Evolutionary conservation across 2,888 invertebrate genomes (phyloP), one percentile per base, ranked within the genome.

Genomic region (Xestia ashworthii): DNA sequence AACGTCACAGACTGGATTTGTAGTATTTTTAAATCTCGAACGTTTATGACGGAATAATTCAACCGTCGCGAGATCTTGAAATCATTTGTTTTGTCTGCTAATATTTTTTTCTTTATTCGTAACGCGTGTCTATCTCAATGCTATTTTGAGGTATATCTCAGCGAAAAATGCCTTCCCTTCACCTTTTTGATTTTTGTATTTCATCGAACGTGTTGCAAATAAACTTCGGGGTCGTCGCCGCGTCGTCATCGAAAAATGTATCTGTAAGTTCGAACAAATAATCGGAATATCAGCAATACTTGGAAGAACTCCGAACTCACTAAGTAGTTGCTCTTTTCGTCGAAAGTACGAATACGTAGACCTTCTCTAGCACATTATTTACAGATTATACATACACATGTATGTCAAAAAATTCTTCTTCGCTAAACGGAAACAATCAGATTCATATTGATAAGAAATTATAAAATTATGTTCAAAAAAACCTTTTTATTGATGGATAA

Each of bases 201-300:
- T 69, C 66, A 58, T 64, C 46, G 46, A 66, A 77, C 60, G 44
- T 25, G 64, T 60, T 46, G 58, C 58, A 48, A 70, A 48, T 38
- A 72, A 82, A 83, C 80, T 84, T 83, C 32, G 12, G 19, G 41
- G 46, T 58, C 55, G 68, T 62, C 71, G 72, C 73, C 84, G 71
- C 55, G 68, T 62, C 75, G 72, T 76, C 84, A 73, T 73, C 67
- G 65, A 77, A 84, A 80, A 81, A 76, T 38, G 71, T 81, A 38
- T 72, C 41, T 62, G 22, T 58, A 78, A 83, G 66, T 83, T 78
- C 16, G 25, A 78, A 69, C 71, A 74, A 81, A 69, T 84, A 81
- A 84, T 84, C 32, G 11, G 66, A 72, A 74, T 81, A 78, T 84
- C 83, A 78, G 81, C 81, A 72, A 81, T 84, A 72, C 69, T 81